Base-by-base conservation (phyloP, 2,797 vertebrate genomes). In the Epinephelus awoara region DNA sequence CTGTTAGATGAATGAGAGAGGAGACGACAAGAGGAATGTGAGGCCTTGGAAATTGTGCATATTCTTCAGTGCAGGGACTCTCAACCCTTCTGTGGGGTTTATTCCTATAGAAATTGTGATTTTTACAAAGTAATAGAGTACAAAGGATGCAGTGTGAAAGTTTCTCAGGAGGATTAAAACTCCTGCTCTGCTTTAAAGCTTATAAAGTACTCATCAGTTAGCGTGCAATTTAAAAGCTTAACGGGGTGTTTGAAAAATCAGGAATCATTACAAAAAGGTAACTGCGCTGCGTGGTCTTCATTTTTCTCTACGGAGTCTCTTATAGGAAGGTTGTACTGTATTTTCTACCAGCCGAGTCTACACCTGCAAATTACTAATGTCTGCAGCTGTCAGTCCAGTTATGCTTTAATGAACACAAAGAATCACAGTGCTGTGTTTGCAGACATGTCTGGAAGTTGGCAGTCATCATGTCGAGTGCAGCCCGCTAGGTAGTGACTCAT, bases 391-490 rank as follows among this genome's bases (percentile, higher is more conserved):
- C 83, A 47, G 66, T 73, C 70, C 70, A 21, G 49, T 57, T 76
- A 10, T 50, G 76, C 61, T 67, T 80, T 77, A 72, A 10, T 82
- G 42, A 81, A 69, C 29, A 59, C 17, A 67, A 64, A 87, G 72
- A 86, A 68, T 81, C 44, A 25, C 46, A 1, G 29, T 2, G 56
- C 61, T 55, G 67, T 89, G 88, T 90, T 88, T 85, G 88, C 79
- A 82, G 67, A 89, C 86, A 69, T 72, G 82, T 85, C 88, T 69
- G 46, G 46, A 82, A 69, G 81, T 79, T 84, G 83, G 67, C 87
- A 77, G 77, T 27, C 63, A 4, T 73, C 67, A 27, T 47, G 58
- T 65, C 34, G 75, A 66, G 74, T 13, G 7, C 75, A 56, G 74
- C 71, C 73, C 51, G 38, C 9, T 49, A 77, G 50, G 66, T 34